These are phyloP conservation scores for Ammospiza caudacuta DNA, from an alignment of 2,113 vertebrate species.

Conservation along the genomic window DNA sequence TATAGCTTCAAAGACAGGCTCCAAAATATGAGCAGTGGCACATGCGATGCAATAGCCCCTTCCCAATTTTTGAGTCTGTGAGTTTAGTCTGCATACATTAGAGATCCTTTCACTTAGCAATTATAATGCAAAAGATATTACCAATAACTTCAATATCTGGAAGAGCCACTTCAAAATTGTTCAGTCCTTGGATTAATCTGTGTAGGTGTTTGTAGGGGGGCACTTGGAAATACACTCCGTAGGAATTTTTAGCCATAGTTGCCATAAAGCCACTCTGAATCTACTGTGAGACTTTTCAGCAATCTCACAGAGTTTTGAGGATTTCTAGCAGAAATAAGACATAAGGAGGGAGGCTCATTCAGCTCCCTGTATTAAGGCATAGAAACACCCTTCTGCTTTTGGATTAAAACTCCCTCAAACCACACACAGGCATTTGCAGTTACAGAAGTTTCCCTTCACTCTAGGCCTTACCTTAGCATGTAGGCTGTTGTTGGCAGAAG, in stretches of 20 bases:
- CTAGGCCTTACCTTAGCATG: slow-evolving; percentile 85
- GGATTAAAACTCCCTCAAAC: not conserved
- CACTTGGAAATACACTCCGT: not conserved
- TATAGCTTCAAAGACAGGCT: not conserved
- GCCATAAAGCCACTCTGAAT: not conserved
- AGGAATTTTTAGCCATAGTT: not conserved
- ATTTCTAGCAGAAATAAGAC: not conserved
- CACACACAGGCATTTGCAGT: not conserved
- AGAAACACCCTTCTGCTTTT: not conserved
- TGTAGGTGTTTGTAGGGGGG: not conserved
- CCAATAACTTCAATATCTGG: not conserved
- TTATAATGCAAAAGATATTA: not conserved
- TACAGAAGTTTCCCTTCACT: not conserved
- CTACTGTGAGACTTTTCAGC: not conserved
- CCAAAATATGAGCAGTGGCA: not conserved
- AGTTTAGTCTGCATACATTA: not conserved
- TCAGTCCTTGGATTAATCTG: not conserved
- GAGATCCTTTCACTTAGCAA: not conserved
- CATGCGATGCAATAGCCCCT: not conserved
- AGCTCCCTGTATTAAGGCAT: not conserved
- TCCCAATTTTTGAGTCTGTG: not conserved
- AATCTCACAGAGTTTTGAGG: not conserved
- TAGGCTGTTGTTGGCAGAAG: slow-evolving; percentile 96
- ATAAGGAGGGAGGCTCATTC: not conserved
- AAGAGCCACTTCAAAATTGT: not conserved